Conservation (phyloP, 2,797 vertebrate genomes). For the Sciurus vulgaris region DNA sequence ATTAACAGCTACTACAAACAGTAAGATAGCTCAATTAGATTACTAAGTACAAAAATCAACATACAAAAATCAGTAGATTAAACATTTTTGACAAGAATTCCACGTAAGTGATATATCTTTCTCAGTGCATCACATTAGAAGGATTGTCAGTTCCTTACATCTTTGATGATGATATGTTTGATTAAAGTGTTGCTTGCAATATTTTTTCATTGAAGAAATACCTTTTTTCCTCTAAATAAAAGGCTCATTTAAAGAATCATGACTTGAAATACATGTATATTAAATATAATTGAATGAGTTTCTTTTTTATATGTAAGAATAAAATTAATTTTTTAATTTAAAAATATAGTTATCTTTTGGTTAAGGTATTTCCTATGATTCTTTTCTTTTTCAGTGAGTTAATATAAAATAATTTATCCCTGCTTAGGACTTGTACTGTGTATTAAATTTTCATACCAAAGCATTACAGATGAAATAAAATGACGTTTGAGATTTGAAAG, state of each 20-base stretch:
- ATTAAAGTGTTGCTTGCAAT: not conserved
- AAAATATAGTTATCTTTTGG: not conserved
- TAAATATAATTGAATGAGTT: not conserved
- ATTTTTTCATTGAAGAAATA: not conserved
- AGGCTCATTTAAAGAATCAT: not conserved
- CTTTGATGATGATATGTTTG: not conserved
- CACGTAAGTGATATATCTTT: not conserved
- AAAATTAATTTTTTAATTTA: not conserved
- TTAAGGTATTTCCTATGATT: not conserved
- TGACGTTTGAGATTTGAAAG: not conserved
- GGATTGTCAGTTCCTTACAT: not conserved
- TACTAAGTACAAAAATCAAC: too few relatives aligned
- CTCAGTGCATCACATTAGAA: not conserved
- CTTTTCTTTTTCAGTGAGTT: not conserved
- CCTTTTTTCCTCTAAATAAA: not conserved
- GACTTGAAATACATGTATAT: slow-evolving; percentile 24
- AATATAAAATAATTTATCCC: not conserved
- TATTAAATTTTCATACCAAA: not conserved
- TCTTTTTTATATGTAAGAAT: not conserved
- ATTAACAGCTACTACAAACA: too few relatives aligned
- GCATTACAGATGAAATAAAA: slow-evolving; percentile 45
- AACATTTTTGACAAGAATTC: not conserved
- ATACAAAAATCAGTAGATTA: too few relatives aligned
- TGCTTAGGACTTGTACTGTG: not conserved
- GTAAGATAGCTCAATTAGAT: too few relatives aligned